Evolutionary conservation across 2,113 vertebrate genomes (phyloP).

Genomic region (Castor canadensis): DNA sequence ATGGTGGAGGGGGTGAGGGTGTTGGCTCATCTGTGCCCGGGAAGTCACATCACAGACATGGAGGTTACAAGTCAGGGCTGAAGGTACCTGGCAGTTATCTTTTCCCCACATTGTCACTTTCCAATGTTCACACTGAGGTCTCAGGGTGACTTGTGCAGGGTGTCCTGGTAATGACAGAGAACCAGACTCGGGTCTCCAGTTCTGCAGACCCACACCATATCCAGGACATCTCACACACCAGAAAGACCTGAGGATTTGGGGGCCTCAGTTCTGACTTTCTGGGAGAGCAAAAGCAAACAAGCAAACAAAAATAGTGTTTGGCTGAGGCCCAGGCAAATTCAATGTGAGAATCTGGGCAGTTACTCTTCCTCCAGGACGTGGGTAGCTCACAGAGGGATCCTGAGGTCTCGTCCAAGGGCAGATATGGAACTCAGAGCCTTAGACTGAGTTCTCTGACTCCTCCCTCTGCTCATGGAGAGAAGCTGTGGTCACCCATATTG

Average conservation of each 20-base stretch:
- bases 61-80: neutral
- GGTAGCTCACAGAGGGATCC: no score
- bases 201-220: neutral
- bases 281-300: no score
- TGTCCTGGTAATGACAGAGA: neutral
- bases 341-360: no score
- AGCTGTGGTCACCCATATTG: neutral
- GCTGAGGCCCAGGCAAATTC: neutral
- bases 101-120: neutral
- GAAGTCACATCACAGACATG: neutral
- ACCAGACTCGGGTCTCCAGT: neutral
- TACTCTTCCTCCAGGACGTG: neutral
- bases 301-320: neutral
- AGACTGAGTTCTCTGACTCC: neutral
- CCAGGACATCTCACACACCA: neutral
- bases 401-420: neutral
- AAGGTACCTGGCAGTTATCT: no score
- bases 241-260: neutral
- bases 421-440: neutral
- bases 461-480: neutral
- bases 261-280: neutral
- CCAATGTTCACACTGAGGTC: neutral
- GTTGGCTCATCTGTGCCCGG: neutral
- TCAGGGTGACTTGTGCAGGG: neutral
- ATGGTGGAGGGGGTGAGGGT: neutral